Percentiles rank a stretch among this genome's conserved stretches.
These are phyloP conservation scores for Sialis lutaria DNA, from an alignment of 2,888 invertebrate genomes.

Conservation along the genomic window DNA sequence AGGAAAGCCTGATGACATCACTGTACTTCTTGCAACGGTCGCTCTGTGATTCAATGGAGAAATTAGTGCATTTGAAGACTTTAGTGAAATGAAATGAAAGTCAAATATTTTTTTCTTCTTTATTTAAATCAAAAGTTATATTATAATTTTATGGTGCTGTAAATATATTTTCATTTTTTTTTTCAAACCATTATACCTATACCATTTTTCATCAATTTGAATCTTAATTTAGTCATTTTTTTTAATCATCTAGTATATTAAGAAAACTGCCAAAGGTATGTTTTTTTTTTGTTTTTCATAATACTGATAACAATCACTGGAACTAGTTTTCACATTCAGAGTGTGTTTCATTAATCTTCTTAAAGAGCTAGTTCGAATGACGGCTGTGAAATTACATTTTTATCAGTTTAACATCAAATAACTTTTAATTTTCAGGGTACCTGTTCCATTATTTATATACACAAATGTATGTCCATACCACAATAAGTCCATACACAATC, in stretches of 20 bases:
- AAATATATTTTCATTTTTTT: neutral
- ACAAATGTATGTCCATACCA: too few species aligned
- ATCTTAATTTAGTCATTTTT: too few species aligned
- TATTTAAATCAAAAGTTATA: neutral
- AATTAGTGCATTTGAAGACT: neutral
- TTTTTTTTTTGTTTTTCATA: neutral
- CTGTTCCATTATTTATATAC: too few species aligned
- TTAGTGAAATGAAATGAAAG: neutral
- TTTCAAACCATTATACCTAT: too few species aligned
- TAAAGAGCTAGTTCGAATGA: too few species aligned
- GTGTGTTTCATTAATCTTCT: too few species aligned
- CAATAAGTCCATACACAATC: too few species aligned
- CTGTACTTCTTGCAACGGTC: conserved; percentile 89
- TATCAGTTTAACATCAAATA: too few species aligned
- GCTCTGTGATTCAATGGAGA: conserved; percentile 37
- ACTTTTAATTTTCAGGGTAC: too few species aligned
- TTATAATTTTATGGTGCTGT: neutral
- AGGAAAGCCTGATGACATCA: conserved; percentile 98
- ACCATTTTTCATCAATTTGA: too few species aligned
- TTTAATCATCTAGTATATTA: neutral
- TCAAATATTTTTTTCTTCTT: neutral
- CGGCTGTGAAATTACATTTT: too few species aligned
- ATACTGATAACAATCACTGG: neutral
- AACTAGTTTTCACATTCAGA: too few species aligned
- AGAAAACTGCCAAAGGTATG: neutral